Base-by-base conservation (phyloP, 2,888 invertebrate genomes). In the Drosophila kanekoi region DNA sequence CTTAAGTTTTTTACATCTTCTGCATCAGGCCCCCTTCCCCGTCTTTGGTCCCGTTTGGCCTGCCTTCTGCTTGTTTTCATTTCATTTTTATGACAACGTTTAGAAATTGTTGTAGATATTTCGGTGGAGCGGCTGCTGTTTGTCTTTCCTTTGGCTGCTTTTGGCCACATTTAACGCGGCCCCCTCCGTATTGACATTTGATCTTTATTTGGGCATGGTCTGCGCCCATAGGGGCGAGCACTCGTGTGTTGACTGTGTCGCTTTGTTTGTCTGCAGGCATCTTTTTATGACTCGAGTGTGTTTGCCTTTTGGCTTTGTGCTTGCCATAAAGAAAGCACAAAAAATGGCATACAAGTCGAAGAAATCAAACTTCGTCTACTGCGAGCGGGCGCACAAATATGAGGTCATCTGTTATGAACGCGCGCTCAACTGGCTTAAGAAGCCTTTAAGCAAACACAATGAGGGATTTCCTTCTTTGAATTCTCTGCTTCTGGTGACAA, bases 371-470 rank as follows among this genome's bases (percentile, higher is more conserved):
- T n/a, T n/a, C n/a, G n/a, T n/a, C n/a, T n/a, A n/a, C n/a, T n/a
- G n/a, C n/a, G n/a, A n/a, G n/a, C n/a, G n/a, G n/a, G n/a, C n/a
- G n/a, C n/a, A n/a, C 53, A 64, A 81, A 81, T 84, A 92, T 92
- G 92, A 92, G 91, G 92, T 91, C 91, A 91, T 91, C 91, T 82
- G 85, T 90, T 90, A 88, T n/a, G n/a, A n/a, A n/a, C n/a, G n/a
- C n/a, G n/a, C n/a, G n/a, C n/a, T 63, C 73, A 61, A 74, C 79
- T 72, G 77, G 59, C 77, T 79, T 60, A 69, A 60, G 75, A 82
- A 90, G 80, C 78, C 79, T 79, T 84, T 89, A 74, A 72, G 90
- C 72, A 88, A 91, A 90, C 83, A 90, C 61, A 69, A 48, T 28
- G 38, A 51, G 14, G 14, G 33, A n/a, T 3, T 38, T 41, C 33